These are phyloP conservation scores for Callospermophilus lateralis DNA, from an alignment of 2,113 vertebrate species.

Conservation along the genomic window DNA sequence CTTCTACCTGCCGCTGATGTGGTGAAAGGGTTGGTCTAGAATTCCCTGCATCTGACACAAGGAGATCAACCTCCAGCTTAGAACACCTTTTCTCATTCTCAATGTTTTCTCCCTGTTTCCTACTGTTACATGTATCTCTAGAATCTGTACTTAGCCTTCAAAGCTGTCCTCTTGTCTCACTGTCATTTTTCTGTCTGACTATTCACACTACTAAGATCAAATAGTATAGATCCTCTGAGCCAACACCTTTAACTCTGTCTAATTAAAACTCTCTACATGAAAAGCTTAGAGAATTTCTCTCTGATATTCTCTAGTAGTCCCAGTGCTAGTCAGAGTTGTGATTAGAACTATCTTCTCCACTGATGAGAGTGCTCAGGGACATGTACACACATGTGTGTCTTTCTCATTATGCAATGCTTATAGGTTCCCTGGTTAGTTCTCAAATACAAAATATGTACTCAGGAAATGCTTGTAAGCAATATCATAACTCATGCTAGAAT, in stretches of 20 bases:
- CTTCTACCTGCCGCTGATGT: background rate
- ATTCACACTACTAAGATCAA: background rate
- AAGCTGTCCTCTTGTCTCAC: background rate
- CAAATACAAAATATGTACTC: background rate
- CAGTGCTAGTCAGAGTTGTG: background rate
- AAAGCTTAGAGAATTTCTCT: background rate
- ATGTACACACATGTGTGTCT: background rate
- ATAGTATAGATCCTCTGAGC: background rate
- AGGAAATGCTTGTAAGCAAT: conserved; percentile 24
- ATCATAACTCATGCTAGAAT: background rate
- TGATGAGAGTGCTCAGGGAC: too few species aligned
- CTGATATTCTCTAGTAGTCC: background rate
- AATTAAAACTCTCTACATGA: background rate
- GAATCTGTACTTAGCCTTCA: background rate
- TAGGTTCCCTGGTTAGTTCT: background rate
- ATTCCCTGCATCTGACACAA: background rate
- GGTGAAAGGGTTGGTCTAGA: background rate
- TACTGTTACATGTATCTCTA: background rate
- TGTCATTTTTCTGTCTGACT: background rate
- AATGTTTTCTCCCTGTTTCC: background rate
- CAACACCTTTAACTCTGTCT: background rate
- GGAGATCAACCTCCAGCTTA: background rate
- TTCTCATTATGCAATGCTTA: background rate
- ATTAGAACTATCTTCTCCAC: background rate
- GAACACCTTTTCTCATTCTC: background rate